Base-by-base conservation (phyloP, 2,113 vertebrate species). In the Pogonocichla stellata region DNA sequence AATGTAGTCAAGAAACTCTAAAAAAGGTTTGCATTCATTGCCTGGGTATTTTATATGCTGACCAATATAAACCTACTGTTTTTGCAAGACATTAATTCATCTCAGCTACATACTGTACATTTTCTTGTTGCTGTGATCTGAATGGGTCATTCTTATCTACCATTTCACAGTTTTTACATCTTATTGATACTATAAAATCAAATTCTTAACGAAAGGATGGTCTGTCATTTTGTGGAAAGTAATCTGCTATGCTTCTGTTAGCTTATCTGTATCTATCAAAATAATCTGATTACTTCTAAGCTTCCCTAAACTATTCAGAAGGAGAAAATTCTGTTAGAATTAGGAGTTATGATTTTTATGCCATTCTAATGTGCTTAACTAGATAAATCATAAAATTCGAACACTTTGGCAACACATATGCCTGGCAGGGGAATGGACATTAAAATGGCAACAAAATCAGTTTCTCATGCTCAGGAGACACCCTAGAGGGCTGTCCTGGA, bases 401-500 rank as follows among this genome's bases (percentile, higher is more conserved):
- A 67, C 65, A 73, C 43, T 88, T 54, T 61, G 72, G 80, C 87
- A 91, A 83, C 43, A 71, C 12, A 57, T 8, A 66, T 54, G 84
- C 34, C 57, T 94, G 75, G 80, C 92, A 84, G 66, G 43, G 43
- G 43, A 93, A 83, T 8, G 60, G 92, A 88, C 72, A 57, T 73
- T 90, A 91, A 91, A 51, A 81, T 91, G 86, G 80, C 75, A 81
- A 58, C 56, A 96, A 90, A 83, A 78, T 4, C 78, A 66, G 47
- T 91, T 92, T 96, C 71, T 91, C 60, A 29, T 80, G 56, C 72
- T 90, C 85, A 81, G 80, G 77, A 86, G 70, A 86, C 72, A 86
- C 88, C 80, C 95, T 88, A 84, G 77, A 81, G 92, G 85, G 45
- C 74, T 94, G 56, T 86, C 80, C 92, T 92, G 88, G 87, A 93